Percentiles rank a stretch among this genome's conserved stretches.
Evolutionary conservation across 2,113 vertebrate genomes (phyloP).

Genomic region (Cyprinodon tularosa): DNA sequence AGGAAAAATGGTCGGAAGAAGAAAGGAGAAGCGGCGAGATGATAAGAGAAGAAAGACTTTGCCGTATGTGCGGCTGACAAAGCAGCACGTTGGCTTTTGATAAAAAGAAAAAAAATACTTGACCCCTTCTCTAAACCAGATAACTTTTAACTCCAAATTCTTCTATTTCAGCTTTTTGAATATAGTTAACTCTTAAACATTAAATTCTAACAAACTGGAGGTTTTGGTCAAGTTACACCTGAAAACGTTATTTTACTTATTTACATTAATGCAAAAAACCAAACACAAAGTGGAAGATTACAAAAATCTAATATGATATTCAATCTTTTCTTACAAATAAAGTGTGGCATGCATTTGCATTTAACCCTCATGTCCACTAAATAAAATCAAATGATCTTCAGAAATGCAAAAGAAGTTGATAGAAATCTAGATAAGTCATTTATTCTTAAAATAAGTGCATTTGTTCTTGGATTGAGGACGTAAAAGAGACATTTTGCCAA

Average conservation of each 20-base stretch:
- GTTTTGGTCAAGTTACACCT: neutral
- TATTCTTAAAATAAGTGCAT: no score
- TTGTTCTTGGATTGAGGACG: no score
- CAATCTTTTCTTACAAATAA: no score
- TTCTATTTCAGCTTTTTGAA: neutral
- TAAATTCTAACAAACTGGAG: slow-evolving; percentile 2
- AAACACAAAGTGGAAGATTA: no score
- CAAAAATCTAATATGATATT: no score
- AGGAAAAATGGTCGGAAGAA: slow-evolving; percentile 3
- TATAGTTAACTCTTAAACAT: neutral
- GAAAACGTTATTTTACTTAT: neutral
- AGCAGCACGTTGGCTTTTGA: slow-evolving; percentile 11
- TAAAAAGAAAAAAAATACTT: slow-evolving; percentile 24
- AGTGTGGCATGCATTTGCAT: no score
- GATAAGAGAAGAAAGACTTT: slow-evolving; percentile 44
- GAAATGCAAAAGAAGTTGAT: no score
- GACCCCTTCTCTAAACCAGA: slow-evolving; percentile 25
- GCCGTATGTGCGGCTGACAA: slow-evolving; percentile 36
- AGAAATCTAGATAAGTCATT: no score
- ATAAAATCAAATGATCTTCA: no score
- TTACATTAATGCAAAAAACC: no score
- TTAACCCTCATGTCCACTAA: no score
- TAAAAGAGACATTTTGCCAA: no score
- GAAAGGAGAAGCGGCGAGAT: slow-evolving; percentile 1
- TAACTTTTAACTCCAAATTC: neutral